Base-by-base conservation (phyloP, 35 echinoderm and acorn worm genomes). In the Diadema setosum region DNA sequence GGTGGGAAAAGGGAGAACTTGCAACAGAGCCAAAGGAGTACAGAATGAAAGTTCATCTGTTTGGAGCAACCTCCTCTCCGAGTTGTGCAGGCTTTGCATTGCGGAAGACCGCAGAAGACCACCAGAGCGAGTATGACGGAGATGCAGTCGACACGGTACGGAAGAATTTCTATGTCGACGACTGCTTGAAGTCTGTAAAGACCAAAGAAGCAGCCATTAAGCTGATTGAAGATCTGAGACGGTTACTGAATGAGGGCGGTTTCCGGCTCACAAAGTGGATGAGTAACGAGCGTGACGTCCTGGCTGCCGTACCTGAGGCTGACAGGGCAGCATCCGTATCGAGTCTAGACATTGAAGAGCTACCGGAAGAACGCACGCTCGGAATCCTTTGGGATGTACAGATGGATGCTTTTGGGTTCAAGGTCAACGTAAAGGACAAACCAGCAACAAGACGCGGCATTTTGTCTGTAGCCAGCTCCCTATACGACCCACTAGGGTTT, bases 401-500 rank as follows among this genome's bases (percentile, higher is more conserved):
- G 24, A 55, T 37, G 33, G 93, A 95, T 36, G 29, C 15, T 6
- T 80, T 95, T 43, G 78, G 80, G 0, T 91, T 95, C 65, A 88
- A 87, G 42, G 65, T 88, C 14, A 40, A 8, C 4, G 39, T 42
- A 5, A 46, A 69, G n/a, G n/a, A n/a, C 25, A 64, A 81, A 59
- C 67, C 84, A 23, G 18, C 55, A 32, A 87, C 84, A 20, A 67
- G 91, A 50, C 42, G 91, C 30, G 85, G 91, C 3, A 82, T 93
- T 4, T 83, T 93, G 43, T 88, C 84, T n/a, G 74, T 83, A 17
- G 75, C 52, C 35, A 83, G 83, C 57, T 93, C 91, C 3, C 34
- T 93, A 0, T 93, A 93, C 27, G 85, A 88, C 58, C 84, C 91
- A 29, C 42, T 93, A 31, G 91, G 91, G 6, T 82, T 88, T 57